Evolutionary conservation across 2,888 invertebrate genomes (phyloP).

Genomic region (Blera fallax): DNA sequence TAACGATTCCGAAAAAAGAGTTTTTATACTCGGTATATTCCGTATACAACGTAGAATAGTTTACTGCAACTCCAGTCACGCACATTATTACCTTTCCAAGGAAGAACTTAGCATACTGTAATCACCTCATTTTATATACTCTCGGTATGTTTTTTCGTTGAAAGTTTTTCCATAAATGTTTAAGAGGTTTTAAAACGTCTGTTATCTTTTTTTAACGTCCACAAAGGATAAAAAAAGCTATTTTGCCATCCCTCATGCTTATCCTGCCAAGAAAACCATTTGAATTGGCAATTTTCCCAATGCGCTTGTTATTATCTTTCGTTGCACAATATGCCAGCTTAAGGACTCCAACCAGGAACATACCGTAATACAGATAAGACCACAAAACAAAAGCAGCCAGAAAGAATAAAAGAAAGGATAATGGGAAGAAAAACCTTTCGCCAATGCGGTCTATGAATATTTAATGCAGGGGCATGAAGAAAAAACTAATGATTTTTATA

Average conservation of each 20-base stretch:
- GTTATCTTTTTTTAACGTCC: constrained; percentile 39
- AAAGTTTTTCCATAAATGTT: constrained; percentile 42
- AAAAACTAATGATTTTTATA: constrained; percentile 63
- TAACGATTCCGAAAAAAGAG: neutral
- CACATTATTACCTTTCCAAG: neutral
- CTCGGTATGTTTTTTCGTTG: neutral
- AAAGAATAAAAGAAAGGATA: constrained; percentile 13
- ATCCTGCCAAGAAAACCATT: constrained; percentile 75
- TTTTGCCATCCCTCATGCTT: constrained; percentile 29
- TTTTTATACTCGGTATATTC: neutral
- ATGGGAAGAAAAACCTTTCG: constrained; percentile 46
- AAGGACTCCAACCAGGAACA: constrained; percentile 52
- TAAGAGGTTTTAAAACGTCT: constrained; percentile 42
- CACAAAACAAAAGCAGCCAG: constrained; percentile 56
- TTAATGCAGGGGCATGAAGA: constrained; percentile 76
- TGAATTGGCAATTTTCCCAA: constrained; percentile 81
- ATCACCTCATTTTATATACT: constrained; percentile 23
- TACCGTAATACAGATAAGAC: constrained; percentile 62
- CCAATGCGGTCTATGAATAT: constrained; percentile 79
- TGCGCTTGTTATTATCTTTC: constrained; percentile 77
- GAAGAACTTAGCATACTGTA: constrained; percentile 3
- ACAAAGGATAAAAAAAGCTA: neutral
- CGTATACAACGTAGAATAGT: neutral
- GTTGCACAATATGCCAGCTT: constrained; percentile 69
- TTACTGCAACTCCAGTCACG: neutral